These are phyloP conservation scores for Hippocampus abdominalis DNA, from an alignment of 2,113 vertebrate genomes.

Conservation along the genomic window DNA sequence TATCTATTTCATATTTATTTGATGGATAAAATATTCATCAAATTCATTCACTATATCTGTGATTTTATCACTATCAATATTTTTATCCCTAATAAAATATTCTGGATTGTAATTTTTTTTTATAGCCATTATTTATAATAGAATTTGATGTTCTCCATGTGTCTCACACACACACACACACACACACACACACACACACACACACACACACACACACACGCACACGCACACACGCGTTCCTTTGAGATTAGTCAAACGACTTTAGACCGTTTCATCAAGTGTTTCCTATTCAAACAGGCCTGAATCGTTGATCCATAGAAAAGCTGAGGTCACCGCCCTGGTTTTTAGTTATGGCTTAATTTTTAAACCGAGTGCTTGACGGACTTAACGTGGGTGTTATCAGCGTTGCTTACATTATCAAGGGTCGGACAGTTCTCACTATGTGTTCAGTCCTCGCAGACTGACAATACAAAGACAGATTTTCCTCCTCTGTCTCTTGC, in stretches of 20 bases:
- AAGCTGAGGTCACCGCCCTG: conserved; percentile 47
- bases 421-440: conserved; percentile 75
- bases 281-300: conserved; percentile 52
- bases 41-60: too few species aligned
- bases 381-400: conserved; percentile 80
- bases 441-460: conserved; percentile 69
- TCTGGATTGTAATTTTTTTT: too few species aligned
- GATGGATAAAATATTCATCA: too few species aligned
- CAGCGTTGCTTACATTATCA: conserved; percentile 83
- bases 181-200: neutral
- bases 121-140: too few species aligned
- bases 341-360: conserved; percentile 78
- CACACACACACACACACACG: neutral
- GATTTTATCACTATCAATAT: too few species aligned
- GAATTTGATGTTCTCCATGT: too few species aligned
- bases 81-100: too few species aligned
- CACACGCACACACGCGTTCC: conserved; percentile 44
- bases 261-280: conserved; percentile 57
- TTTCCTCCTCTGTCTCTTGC: conserved; percentile 42
- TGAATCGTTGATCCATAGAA: conserved; percentile 48
- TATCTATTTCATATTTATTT: too few species aligned
- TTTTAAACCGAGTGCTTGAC: conserved; percentile 86
- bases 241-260: conserved; percentile 53
- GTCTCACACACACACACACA: neutral
- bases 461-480: conserved; percentile 34